These are phyloP conservation scores for Sylvilagus bachmani DNA, from an alignment of 2,113 vertebrate genomes.

Conservation along the genomic window DNA sequence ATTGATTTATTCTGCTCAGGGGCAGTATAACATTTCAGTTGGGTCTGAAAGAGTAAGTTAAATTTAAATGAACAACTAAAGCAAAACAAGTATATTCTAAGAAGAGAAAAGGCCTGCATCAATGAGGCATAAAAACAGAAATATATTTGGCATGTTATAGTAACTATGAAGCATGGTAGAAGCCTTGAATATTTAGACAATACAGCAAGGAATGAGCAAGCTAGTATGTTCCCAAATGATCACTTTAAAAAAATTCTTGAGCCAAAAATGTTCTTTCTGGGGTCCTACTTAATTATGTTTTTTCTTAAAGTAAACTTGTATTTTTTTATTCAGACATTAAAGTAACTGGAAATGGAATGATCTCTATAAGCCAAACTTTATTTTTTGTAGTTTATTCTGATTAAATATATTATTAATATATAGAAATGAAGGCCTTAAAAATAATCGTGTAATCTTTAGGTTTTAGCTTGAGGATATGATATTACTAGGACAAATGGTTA, in stretches of 20 bases:
- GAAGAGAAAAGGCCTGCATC: not conserved
- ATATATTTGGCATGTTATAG: not conserved
- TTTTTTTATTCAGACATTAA: conserved; percentile 19
- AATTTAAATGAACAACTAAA: conserved; percentile 15
- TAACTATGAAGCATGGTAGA: not conserved
- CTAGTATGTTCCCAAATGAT: not conserved
- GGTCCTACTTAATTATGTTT: conserved; percentile 3
- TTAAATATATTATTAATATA: conserved; percentile 27
- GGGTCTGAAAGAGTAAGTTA: not conserved
- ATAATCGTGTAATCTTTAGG: not conserved
- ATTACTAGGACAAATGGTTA: conserved; percentile 30
- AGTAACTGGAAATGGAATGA: not conserved
- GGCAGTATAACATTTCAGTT: conserved; percentile 33
- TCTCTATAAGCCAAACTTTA: not conserved
- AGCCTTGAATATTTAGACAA: not conserved
- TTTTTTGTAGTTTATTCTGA: not conserved
- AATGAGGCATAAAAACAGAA: not conserved
- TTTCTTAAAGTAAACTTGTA: not conserved
- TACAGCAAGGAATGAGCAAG: not conserved
- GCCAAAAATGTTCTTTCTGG: not conserved
- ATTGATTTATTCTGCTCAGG: conserved; percentile 20
- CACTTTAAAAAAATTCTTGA: not conserved
- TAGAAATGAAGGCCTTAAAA: not conserved
- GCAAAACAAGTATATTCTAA: not conserved
- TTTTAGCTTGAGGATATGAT: conserved; percentile 27